Conservation (phyloP, 2,888 invertebrate genomes). For the Acrocera orbiculus region DNA sequence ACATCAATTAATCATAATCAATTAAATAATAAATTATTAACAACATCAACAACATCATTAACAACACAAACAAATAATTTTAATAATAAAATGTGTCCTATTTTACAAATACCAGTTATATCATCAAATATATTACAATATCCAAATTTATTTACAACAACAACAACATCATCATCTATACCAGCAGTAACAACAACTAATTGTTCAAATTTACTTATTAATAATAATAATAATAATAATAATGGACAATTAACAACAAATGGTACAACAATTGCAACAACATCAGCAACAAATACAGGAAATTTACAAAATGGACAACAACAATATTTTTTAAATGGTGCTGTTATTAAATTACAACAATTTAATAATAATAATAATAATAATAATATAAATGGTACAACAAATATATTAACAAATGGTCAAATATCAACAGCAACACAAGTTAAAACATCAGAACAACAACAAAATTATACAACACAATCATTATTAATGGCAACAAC, state of each 20-base stretch:
- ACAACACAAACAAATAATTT: slow-evolving; percentile 11
- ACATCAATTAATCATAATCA: slow-evolving; percentile 17
- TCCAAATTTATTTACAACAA: slow-evolving; percentile 47
- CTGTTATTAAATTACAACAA: slow-evolving; percentile 27
- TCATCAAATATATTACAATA: too few relatives aligned
- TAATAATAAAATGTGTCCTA: slow-evolving; percentile 5
- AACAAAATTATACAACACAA: slow-evolving; percentile 15
- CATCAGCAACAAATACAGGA: slow-evolving; percentile 22
- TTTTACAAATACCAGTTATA: slow-evolving; percentile 40
- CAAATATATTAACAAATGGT: slow-evolving; percentile 8
- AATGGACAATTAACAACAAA: slow-evolving; percentile 11
- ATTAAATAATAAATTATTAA: slow-evolving; percentile 12
- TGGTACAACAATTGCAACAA: slow-evolving; percentile 13
- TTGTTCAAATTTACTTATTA: slow-evolving; percentile 32
- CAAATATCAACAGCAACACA: slow-evolving; percentile 7
- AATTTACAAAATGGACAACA: too few relatives aligned
- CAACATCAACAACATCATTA: slow-evolving; percentile 21
- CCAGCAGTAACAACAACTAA: slow-evolving; percentile 41
- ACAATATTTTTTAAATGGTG: slow-evolving; percentile 30
- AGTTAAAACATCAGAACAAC: slow-evolving; percentile 15
- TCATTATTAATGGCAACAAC: slow-evolving; percentile 31
- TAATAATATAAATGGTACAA: slow-evolving; percentile 4
- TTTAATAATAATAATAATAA: slow-evolving; percentile 16
- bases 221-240: too few relatives aligned
- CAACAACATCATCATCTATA: slow-evolving; percentile 43